Evolutionary conservation across 2,113 vertebrate genomes (phyloP).

Genomic region (Melanotaenia duboulayi): DNA sequence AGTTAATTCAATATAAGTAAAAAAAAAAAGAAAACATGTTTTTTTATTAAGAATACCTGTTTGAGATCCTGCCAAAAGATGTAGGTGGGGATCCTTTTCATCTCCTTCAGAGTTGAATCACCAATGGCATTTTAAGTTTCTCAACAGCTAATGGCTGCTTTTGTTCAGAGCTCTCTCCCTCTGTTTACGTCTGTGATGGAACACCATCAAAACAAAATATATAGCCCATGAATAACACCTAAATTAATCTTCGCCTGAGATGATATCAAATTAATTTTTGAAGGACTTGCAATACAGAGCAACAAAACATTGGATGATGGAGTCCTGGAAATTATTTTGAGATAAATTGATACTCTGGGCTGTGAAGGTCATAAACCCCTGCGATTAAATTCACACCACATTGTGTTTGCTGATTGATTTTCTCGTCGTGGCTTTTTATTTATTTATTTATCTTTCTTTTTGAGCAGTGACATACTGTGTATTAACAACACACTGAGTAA

Average conservation of each 20-base stretch:
- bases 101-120: no score
- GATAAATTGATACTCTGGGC: constrained; percentile 58
- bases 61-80: not conserved
- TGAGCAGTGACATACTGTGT: constrained; percentile 24
- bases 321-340: constrained; percentile 54
- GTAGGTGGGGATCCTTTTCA: not conserved
- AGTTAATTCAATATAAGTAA: not conserved
- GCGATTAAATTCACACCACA: constrained; percentile 61
- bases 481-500: constrained; percentile 26
- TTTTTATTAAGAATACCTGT: not conserved
- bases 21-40: not conserved
- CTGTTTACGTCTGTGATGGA: not conserved
- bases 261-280: constrained; percentile 24
- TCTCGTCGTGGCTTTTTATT: constrained; percentile 31
- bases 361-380: constrained; percentile 59
- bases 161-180: not conserved
- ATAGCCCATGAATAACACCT: not conserved
- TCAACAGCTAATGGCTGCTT: not conserved
- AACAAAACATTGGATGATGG: constrained; percentile 47
- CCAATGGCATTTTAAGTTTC: not conserved
- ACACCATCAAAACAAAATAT: not conserved
- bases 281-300: constrained; percentile 25
- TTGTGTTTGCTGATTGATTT: constrained; percentile 65
- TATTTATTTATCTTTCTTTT: constrained; percentile 52
- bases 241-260: constrained; percentile 37